phyloP scores from a whole-genome alignment of 1,140 invertebrate species.

The Eulimnadia texana region DNA sequence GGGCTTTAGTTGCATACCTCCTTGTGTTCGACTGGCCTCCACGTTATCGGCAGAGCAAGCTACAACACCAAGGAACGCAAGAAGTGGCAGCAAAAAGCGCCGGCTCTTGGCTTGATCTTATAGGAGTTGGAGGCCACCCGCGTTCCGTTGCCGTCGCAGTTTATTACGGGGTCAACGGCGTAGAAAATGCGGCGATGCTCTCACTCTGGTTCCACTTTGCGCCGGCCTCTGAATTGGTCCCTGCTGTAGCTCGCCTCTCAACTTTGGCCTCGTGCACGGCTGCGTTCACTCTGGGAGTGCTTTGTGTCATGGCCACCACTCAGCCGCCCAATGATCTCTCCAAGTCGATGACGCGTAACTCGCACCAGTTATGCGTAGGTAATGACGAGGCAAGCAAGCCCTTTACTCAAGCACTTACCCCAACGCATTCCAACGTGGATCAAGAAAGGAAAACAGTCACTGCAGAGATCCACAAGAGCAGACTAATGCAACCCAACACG shows the following conservation, averaged over 20 bases:
- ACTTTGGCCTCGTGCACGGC: slow-evolving; percentile 15
- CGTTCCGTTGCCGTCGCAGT: slow-evolving; percentile 13
- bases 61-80: background rate
- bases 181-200: slow-evolving; percentile 16
- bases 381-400: background rate
- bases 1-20: slow-evolving; percentile 12
- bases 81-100: background rate
- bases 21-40: slow-evolving; percentile 17
- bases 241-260: slow-evolving; percentile 10
- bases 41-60: background rate
- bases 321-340: slow-evolving; percentile 3
- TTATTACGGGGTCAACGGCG: slow-evolving; percentile 15
- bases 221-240: background rate
- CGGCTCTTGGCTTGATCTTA: slow-evolving; percentile 9
- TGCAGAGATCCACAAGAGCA: background rate
- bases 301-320: slow-evolving; percentile 13
- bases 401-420: background rate
- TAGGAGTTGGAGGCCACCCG: slow-evolving; percentile 7
- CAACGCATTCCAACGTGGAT: background rate
- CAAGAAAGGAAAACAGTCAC: background rate
- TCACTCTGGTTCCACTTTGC: slow-evolving; percentile 17
- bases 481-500: background rate
- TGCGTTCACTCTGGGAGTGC: slow-evolving; percentile 14
- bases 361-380: background rate
- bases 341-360: background rate